These are phyloP conservation scores for Eulemur coronatus DNA, from an alignment of 2,797 vertebrate species.

Conservation along the genomic window DNA sequence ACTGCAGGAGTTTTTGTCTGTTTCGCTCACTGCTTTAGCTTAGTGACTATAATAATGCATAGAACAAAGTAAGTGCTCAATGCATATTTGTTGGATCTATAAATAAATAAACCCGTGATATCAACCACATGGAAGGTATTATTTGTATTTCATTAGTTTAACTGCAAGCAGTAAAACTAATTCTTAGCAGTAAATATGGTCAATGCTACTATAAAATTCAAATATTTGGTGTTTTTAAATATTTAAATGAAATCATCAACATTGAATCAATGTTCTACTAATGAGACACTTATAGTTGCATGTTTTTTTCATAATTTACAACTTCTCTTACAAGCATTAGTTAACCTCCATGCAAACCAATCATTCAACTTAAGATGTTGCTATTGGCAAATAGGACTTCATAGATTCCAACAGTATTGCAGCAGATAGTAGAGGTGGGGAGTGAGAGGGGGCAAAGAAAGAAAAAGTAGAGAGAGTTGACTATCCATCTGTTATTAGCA, in stretches of 20 bases:
- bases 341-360: neutral
- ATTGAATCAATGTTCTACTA: neutral
- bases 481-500: neutral
- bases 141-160: neutral
- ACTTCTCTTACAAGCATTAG: neutral
- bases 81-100: neutral
- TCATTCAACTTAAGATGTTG: neutral
- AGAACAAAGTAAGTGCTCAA: neutral
- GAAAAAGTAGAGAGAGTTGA: neutral
- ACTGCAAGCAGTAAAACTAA: neutral
- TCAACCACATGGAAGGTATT: neutral
- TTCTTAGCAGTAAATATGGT: neutral
- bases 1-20: neutral
- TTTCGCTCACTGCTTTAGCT: neutral
- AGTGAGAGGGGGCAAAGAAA: neutral
- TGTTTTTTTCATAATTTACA: neutral
- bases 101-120: neutral
- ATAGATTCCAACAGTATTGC: neutral
- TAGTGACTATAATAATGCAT: neutral
- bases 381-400: neutral
- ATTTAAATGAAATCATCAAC: slow-evolving; percentile 6
- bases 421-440: neutral
- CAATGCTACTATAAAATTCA: neutral
- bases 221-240: neutral
- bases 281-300: neutral